Percentiles rank a stretch among this genome's conserved stretches.
Evolutionary conservation across 2,888 invertebrate species (phyloP).

Genomic region (Stenodera caucasica): DNA sequence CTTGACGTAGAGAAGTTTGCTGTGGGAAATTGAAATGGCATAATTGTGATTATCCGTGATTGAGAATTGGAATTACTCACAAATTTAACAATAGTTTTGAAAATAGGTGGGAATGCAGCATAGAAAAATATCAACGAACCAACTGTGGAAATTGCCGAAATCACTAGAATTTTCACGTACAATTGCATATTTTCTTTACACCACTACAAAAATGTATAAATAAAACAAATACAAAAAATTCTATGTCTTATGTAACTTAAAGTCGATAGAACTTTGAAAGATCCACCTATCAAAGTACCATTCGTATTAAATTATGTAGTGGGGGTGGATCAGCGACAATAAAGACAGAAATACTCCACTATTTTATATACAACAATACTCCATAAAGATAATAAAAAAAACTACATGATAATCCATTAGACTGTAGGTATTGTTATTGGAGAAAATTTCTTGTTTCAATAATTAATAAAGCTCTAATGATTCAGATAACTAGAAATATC

Average conservation of each 20-base stretch:
- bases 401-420: too few relatives aligned
- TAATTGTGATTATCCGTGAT: not conserved
- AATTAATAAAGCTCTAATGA: too few relatives aligned
- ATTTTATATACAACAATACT: too few relatives aligned
- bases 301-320: too few relatives aligned
- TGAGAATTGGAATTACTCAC: slow-evolving; percentile 5
- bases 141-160: slow-evolving; percentile 11
- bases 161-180: slow-evolving; percentile 19
- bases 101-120: not conserved
- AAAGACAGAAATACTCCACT: too few relatives aligned
- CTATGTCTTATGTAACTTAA: too few relatives aligned
- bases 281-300: too few relatives aligned
- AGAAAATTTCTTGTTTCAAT: too few relatives aligned
- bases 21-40: not conserved
- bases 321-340: too few relatives aligned
- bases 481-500: not conserved
- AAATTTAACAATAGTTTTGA: slow-evolving; percentile 6
- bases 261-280: too few relatives aligned
- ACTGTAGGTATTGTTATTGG: too few relatives aligned
- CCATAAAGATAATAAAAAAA: too few relatives aligned
- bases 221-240: not conserved
- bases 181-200: slow-evolving; percentile 13
- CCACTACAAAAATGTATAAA: not conserved
- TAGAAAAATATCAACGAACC: slow-evolving; percentile 14
- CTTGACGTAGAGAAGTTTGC: slow-evolving; percentile 8